Base-by-base conservation (phyloP, 2,797 vertebrate species). In the Siniperca scherzeri region DNA sequence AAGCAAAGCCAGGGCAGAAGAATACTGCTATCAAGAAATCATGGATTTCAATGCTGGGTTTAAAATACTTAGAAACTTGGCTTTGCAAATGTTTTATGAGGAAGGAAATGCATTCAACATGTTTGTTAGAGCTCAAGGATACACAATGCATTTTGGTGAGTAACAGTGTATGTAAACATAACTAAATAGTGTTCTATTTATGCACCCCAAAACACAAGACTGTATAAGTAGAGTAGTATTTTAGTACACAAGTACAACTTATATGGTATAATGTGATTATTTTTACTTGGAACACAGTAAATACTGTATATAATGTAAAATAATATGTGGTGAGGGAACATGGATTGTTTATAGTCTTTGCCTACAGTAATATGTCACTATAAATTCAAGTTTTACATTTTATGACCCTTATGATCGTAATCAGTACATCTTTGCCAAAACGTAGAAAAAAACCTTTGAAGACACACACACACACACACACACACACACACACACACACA, bases 391-490 rank as follows among this genome's bases (percentile, higher is more conserved):
- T 68, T 82, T 70, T 59, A 52, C 48, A 79, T 82, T 38, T 75
- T 71, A 66, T 72, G 64, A 83, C 57, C 71, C 62, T 73, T 40
- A 42, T 62, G 13, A 57, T 67, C 9, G 3, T 74, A 86, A 85
- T 75, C 14, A 80, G 40, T 44, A 42, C 33, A 75, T 83, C 57
- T 64, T 79, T 88, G 74, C 76, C 38, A 74, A 80, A 83, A 74
- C 83, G 62, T 64, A 70, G 55, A 25, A 82, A 55, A 55, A 78
- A 30, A 65, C 77, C 62, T 87, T 88, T 73, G 42, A 81, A 78
- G 36, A 46, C 25, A 77, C 50, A 62, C 38, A 77, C 64, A 69
- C 53, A 66, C 67, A 42, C 25, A 57, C 30, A 64, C 69, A 68
- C 78, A 82, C 73, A 77, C 38, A 72, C 76, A 61, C 69, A 68